phyloP scores from a whole-genome alignment of 2,113 vertebrate species.

The Gadus macrocephalus region DNA sequence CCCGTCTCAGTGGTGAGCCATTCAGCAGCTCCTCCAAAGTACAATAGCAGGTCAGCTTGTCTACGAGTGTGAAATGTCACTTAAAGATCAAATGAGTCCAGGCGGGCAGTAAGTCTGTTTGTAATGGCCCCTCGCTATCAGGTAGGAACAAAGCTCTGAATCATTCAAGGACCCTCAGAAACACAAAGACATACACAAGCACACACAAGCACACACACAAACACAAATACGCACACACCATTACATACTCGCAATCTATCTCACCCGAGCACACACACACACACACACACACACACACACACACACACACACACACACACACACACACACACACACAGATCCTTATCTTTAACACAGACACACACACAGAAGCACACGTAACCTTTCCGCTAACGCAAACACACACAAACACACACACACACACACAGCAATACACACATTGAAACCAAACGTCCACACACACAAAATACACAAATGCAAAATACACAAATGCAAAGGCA shows the following conservation, averaged over 20 bases:
- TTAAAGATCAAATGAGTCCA: neutral
- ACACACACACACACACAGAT: conserved; percentile 6
- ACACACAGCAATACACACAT: neutral
- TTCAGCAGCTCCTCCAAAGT: neutral
- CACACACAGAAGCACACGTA: neutral
- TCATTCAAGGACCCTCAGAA: neutral
- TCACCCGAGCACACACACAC: conserved; percentile 1
- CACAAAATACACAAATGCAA: no score
- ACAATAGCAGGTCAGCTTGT: neutral
- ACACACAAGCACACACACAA: conserved; percentile 6
- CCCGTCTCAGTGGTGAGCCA: neutral
- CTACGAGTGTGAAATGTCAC: neutral
- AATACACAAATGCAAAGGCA: neutral
- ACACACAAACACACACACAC: conserved; percentile 2
- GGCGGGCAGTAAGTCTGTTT: conserved; percentile 8
- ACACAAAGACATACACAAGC: neutral
- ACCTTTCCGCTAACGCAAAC: neutral
- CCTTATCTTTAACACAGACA: neutral
- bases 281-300: conserved; percentile 5
- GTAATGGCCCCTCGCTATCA: conserved; percentile 2
- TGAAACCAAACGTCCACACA: neutral
- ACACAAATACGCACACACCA: neutral
- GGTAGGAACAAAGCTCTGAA: conserved; percentile 13
- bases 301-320: conserved; percentile 7
- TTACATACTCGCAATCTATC: neutral